Base-by-base conservation (phyloP, 2,888 invertebrate species). In the Drosophila imparisetae region DNA sequence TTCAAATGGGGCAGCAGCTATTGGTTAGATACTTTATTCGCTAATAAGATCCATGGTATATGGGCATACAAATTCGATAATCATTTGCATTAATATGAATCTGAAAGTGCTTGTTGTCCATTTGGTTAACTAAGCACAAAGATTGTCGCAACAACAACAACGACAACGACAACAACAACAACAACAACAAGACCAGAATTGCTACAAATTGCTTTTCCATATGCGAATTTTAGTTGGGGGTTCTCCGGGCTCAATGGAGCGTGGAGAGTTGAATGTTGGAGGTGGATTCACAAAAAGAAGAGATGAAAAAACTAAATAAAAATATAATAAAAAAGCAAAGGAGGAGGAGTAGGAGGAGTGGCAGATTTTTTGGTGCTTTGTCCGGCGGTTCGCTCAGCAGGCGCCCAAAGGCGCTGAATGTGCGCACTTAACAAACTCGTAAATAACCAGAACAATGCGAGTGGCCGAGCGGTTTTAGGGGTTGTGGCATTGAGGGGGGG, bases 341-440 rank as follows among this genome's bases (percentile, higher is more conserved):
- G 11, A 32, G 32, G 32, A 4, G 32, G 30, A 32, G 30, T 10
- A n/a, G 55, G 55, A 40, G 58, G 40, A 24, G 54, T 62, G 32
- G 48, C 49, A 40, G 36, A 10, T 57, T 68, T 75, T 77, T 72
- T 55, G 24, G 76, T 75, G 58, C 61, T 49, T 50, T 68, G 80
- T 38, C 72, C 62, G 45, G 62, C 30, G 48, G 29, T 27, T 21
- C 59, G 59, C 70, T 59, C 76, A 80, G 77, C 68, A 59, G 67
- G 78, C 54, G 63, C 64, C 66, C 61, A 67, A 70, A 80, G 72
- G 81, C 80, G 77, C 64, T 74, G 81, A 75, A 83, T 80, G 81
- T 74, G 88, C 70, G 89, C 90, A 85, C 90, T 86, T 86, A 90
- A 82, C 86, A 85, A 78, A 80, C 90, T 85, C 90, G 90, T 86